Base-by-base conservation (phyloP, 1,140 invertebrate genomes). In the Papilio dardanus region DNA sequence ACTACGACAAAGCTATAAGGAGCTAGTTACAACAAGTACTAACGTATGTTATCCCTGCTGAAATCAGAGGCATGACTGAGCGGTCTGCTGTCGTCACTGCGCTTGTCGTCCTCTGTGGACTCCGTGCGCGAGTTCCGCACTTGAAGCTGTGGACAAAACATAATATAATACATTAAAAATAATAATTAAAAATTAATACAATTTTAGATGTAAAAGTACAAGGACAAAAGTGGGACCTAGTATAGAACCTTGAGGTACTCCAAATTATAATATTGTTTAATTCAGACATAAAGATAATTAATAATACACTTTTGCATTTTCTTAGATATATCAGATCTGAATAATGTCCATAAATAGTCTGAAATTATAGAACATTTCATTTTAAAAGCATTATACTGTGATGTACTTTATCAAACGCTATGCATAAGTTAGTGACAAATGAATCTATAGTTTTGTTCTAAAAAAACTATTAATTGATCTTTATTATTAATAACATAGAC, bases 51-150 rank as follows among this genome's bases (percentile, higher is more conserved):
- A 67, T 93, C 92, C 69, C 92, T 86, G 84, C 93, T 94, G 83
- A 93, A 91, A 79, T 94, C 92, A 0, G 92, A 93, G 2, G 91
- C 86, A 77, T 92, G 91, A 81, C 92, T 93, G 79, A 94, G 89
- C 31, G 93, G 93, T 37, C 93, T 75, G 74, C 89, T 90, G 80
- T 90, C 89, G 76, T 92, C 86, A 81, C 91, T 91, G 24, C 91
- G 86, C 69, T 89, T 92, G 78, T 93, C 92, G 42, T 92, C 91
- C 46, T 90, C 87, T 7, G 93, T 92, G 8, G 94, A 94, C 77
- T 95, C 94, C 14, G 94, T 93, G 31, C 94, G 94, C 10, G 94
- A 95, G 78, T 95, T 94, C 21, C 94, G 89, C 69, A 94, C 94
- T 91, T 95, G 89, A 24, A 91, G 84, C 82, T 92, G 83, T 65